These are phyloP conservation scores for Gadus chalcogrammus DNA, from an alignment of 2,113 vertebrate genomes.

Conservation along the genomic window DNA sequence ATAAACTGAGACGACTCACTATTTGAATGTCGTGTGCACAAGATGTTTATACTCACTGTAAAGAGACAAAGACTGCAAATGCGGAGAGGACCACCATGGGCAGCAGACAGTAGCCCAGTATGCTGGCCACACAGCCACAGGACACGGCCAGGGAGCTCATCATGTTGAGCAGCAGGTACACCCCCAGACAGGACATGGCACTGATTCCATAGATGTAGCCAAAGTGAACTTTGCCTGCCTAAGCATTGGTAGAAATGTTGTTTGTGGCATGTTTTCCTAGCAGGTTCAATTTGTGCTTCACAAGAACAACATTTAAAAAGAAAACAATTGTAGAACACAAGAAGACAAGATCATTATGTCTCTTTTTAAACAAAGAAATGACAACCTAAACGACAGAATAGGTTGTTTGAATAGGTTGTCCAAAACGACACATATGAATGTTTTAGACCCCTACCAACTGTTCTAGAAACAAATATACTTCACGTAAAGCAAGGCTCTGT, in stretches of 20 bases:
- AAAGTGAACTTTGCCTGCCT: slow-evolving; percentile 89
- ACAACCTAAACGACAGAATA: too few species aligned
- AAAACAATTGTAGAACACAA: too few species aligned
- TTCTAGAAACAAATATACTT: too few species aligned
- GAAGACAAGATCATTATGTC: too few species aligned
- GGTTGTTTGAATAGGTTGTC: too few species aligned
- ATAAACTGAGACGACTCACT: too few species aligned
- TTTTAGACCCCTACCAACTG: too few species aligned
- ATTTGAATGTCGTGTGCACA: background rate
- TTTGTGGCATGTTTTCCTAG: background rate
- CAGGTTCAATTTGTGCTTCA: background rate
- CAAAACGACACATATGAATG: too few species aligned
- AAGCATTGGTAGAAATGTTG: background rate
- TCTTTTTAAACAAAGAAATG: too few species aligned
- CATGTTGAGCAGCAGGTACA: slow-evolving; percentile 79
- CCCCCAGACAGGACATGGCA: slow-evolving; percentile 76
- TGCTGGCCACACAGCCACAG: slow-evolving; percentile 81
- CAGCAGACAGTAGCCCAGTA: slow-evolving; percentile 85
- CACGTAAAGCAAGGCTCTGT: too few species aligned
- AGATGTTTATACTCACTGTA: slow-evolving; percentile 76
- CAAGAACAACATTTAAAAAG: background rate
- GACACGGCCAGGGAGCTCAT: slow-evolving; percentile 80
- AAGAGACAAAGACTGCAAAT: slow-evolving; percentile 73
- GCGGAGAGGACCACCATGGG: slow-evolving; percentile 84
- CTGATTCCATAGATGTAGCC: slow-evolving; percentile 84